A percentile compares a stretch with the other conserved stretches of the same genome.
phyloP scores from a whole-genome alignment of 2,113 vertebrate genomes.

The Brienomyrus longianalis region DNA sequence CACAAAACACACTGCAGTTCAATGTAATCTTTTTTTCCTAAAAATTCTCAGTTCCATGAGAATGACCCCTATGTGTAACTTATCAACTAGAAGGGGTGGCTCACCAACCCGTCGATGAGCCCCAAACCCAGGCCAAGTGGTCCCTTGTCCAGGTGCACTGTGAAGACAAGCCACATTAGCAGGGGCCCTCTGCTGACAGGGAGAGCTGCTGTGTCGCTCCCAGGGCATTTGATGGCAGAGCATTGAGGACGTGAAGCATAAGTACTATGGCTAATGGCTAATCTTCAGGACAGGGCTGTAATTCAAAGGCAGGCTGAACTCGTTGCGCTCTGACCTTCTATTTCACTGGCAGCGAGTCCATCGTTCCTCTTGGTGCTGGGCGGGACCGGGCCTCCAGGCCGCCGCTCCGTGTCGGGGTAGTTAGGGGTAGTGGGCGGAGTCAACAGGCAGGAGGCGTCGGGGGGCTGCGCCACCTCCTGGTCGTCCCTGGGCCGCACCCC shows the following conservation, averaged over 20 bases:
- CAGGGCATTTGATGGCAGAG: neutral
- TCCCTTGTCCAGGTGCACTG: constrained; percentile 89
- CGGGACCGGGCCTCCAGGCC: constrained; percentile 40
- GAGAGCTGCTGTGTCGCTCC: neutral
- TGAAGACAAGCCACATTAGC: constrained; percentile 53
- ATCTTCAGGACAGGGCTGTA: neutral
- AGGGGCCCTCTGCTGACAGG: neutral
- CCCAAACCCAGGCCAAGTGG: constrained; percentile 92
- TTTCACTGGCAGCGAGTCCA: constrained; percentile 55
- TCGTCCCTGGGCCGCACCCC: constrained; percentile 52
- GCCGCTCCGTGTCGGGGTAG: constrained; percentile 52
- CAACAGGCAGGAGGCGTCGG: constrained; percentile 73
- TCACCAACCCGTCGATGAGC: constrained; percentile 89
- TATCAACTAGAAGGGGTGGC: constrained; percentile 33
- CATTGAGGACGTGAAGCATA: neutral
- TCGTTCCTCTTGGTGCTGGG: constrained; percentile 60
- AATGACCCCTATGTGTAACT: neutral
- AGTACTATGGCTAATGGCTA: neutral
- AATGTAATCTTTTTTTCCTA: neutral
- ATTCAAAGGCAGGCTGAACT: neutral
- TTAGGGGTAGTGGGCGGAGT: constrained; percentile 80
- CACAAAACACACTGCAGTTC: neutral
- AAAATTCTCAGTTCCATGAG: neutral
- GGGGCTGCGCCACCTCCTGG: constrained; percentile 48
- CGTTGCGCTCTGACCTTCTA: constrained; percentile 64